These are phyloP conservation scores for Catharus ustulatus DNA, from an alignment of 2,797 vertebrate species.

Conservation along the genomic window DNA sequence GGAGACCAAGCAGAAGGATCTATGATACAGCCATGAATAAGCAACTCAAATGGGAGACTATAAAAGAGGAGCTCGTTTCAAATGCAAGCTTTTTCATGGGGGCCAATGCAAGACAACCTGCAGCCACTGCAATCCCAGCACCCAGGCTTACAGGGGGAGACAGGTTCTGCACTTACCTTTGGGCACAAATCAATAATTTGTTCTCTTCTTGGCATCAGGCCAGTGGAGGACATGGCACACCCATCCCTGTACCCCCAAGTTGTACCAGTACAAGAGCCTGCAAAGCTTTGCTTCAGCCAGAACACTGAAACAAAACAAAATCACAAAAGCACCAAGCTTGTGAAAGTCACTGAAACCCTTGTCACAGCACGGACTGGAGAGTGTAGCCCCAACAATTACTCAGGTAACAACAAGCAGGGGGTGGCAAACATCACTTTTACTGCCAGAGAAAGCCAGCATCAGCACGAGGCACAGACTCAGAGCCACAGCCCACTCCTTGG, in stretches of 20 bases:
- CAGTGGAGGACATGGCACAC: background rate
- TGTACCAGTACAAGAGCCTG: background rate
- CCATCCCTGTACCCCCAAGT: no score
- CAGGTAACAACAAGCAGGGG: background rate
- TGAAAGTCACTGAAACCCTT: background rate
- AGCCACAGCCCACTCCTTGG: background rate
- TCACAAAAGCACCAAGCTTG: background rate
- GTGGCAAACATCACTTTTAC: background rate
- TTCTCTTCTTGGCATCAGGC: background rate
- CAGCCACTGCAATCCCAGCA: background rate
- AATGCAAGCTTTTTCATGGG: background rate
- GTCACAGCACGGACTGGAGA: rapidly evolving
- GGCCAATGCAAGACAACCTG: background rate
- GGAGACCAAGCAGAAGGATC: background rate
- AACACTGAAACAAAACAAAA: background rate
- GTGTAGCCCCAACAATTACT: background rate
- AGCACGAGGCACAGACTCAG: background rate
- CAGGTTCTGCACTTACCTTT: background rate
- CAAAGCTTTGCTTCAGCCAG: background rate
- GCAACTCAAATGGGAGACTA: background rate
- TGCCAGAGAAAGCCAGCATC: background rate
- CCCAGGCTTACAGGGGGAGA: background rate
- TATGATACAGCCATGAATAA: background rate
- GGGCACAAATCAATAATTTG: background rate
- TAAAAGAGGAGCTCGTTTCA: background rate